These are phyloP conservation scores for Tipula vernalis DNA, from an alignment of 2,888 invertebrate species.

Conservation along the genomic window DNA sequence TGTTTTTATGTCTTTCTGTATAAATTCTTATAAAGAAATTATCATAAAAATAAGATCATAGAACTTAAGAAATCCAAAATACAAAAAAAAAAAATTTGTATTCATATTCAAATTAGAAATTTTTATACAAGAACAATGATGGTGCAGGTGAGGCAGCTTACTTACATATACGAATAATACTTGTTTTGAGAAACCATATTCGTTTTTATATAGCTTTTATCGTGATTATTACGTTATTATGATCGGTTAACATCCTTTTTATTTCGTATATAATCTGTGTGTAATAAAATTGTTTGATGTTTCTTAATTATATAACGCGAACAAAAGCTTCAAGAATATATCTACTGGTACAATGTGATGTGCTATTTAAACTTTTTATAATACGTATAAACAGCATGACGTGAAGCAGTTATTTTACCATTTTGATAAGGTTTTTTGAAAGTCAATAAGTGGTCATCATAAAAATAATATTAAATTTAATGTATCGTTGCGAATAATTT, in stretches of 20 bases:
- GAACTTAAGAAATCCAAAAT: not conserved
- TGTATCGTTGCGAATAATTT: no score
- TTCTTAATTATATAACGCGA: not conserved
- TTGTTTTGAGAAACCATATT: not conserved
- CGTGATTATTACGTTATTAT: not conserved
- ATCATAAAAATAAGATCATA: slow-evolving; percentile 4
- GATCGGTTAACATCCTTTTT: not conserved
- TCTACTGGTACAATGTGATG: not conserved
- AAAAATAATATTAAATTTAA: not conserved
- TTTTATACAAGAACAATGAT: not conserved
- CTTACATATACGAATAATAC: not conserved
- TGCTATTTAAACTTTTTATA: not conserved
- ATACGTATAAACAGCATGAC: not conserved
- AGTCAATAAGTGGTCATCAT: not conserved
- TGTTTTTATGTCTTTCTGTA: not conserved
- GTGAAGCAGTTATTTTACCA: not conserved
- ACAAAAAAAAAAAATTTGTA: not conserved
- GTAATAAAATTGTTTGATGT: not conserved
- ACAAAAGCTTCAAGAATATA: not conserved
- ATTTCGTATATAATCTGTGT: not conserved
- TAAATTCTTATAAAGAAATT: not conserved
- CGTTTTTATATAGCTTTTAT: not conserved
- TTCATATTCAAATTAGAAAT: not conserved
- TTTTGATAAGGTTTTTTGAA: not conserved
- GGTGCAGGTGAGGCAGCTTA: not conserved